Base-by-base conservation (phyloP, 1,140 invertebrate genomes). In the Caenorhabditis tropicalis region DNA sequence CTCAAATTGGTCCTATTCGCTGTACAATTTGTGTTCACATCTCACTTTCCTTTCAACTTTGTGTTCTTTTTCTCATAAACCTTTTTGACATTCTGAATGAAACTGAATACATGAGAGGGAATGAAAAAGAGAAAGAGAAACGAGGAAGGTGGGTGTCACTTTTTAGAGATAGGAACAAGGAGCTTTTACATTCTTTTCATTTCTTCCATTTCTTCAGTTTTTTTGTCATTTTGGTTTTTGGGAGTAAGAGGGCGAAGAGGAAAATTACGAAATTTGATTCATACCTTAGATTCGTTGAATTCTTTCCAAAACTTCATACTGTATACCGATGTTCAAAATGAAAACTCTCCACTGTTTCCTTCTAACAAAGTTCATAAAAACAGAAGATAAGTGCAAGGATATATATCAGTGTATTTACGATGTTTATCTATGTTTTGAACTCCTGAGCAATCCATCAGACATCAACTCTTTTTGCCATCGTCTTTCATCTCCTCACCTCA, bases 351-450 rank as follows among this genome's bases (percentile, higher is more conserved):
- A n/a, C n/a, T n/a, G n/a, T n/a, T n/a, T n/a, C n/a, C n/a, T 4
- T 27, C 19, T 51, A 27, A 58, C n/a, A 65, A 29, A 4, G 12
- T 33, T 65, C 6, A 12, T 24, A 46, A 74, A 10, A 12, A 36
- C 27, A 4, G 4, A 65, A 19, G 10, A 36, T 19, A 39, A 58
- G 56, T 58, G 27, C 21, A 58, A 58, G 27, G 24, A n/a, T n/a
- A n/a, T n/a, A n/a, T 58, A 58, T 58, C 53, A 58, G 7, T 58
- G 53, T 29, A 27, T 24, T 36, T 65, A 4, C 58, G 21, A 33
- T 65, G 33, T 36, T 74, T 74, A 33, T 65, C 31, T 65, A 21
- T 65, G 58, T 65, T 65, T 65, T 33, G 58, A 65, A 21, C 58
- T 65, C 16, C 2, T 33, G 3, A 21, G 21, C 36, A 65, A 16